Conservation (phyloP, 2,888 invertebrate species). For the Trachelus iudaicus region DNA sequence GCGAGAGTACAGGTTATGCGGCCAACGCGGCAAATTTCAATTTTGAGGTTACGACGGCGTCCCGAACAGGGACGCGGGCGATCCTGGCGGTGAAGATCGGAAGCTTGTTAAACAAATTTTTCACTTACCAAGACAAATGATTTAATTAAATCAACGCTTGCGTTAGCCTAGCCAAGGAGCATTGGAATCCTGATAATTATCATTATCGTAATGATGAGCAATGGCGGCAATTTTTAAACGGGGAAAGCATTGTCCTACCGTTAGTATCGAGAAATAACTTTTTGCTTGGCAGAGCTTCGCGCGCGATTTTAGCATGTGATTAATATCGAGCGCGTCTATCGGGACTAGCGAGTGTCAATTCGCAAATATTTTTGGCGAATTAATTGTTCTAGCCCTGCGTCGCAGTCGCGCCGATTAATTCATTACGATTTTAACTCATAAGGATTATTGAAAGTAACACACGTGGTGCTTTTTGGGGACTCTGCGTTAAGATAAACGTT, state of each 20-base stretch:
- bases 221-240: not conserved
- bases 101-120: not conserved
- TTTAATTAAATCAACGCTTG: not conserved
- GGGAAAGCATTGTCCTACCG: not conserved
- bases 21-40: not conserved
- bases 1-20: not conserved
- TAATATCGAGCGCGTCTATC: not conserved
- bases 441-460: constrained; percentile 41
- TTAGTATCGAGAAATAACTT: not conserved
- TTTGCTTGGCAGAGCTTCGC: not conserved
- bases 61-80: not conserved
- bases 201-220: not conserved
- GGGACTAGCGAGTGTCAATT: not conserved
- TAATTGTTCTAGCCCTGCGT: not conserved
- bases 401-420: not conserved
- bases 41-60: not conserved
- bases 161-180: not conserved
- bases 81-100: not conserved
- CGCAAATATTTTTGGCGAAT: not conserved
- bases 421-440: not conserved
- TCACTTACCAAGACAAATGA: not conserved
- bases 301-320: not conserved
- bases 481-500: constrained; percentile 24
- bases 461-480: constrained; percentile 40
- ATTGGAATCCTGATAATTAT: not conserved